Evolutionary conservation across 2,888 invertebrate species (phyloP), one percentile per base, ranked within the genome.

Genomic region (Drosophila percnosoma): DNA sequence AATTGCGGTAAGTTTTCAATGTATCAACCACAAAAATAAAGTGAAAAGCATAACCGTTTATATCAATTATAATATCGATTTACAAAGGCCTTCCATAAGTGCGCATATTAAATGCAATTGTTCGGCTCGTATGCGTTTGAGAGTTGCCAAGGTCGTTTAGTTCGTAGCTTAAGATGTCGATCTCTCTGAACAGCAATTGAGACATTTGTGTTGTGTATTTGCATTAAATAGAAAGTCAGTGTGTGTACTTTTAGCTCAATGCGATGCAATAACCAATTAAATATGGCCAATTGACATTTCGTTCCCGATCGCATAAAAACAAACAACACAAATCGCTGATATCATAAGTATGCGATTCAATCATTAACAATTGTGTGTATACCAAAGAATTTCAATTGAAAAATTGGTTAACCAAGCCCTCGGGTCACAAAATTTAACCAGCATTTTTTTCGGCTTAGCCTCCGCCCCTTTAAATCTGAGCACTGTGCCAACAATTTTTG

Each of bases 201-300:
- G 69, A 51, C 68, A 71, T 72, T 81, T 58, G 58, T 63, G 54
- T 64, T 68, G 64, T 52, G 49, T 68, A 88, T 85, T 85, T 83
- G 82, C 88, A 85, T 85, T 85, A 82, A 61, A 75, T 85, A 86
- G 85, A 85, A 85, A 85, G 85, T 85, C 75, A 33, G 52, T 70
- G 70, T 69, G 73, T 76, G 62, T 70, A 59, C 60, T 63, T 62
- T 53, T 63, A 64, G 27, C 48, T 79, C 75, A 82, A 87, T 77
- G 76, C 73, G 69, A 73, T 62, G 80, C 85, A 76, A 72, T 84
- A 71, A 76, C 71, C 82, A 78, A 82, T 87, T 80, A 81, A 73
- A 74, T 79, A 62, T 77, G 65, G 65, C 55, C 74, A 75, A 84
- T 76, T 85, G 86, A 74, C 88, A 86, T 85, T 87, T 85, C 31